A percentile compares a stretch with the other conserved stretches of the same genome.
Evolutionary conservation across 2,113 vertebrate species (phyloP).

Genomic region (Ardeotis arabs): DNA sequence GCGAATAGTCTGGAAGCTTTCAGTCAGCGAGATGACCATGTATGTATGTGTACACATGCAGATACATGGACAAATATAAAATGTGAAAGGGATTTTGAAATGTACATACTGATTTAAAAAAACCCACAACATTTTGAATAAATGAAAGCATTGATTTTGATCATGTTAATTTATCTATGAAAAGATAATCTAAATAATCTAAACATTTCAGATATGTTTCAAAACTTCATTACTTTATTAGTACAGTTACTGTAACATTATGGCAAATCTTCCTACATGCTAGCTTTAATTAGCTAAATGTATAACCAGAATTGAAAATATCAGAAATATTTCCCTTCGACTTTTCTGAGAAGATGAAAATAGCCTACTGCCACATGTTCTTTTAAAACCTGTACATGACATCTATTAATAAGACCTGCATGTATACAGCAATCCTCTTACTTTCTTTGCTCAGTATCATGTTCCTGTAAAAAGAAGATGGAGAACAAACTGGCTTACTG

Average conservation of each 20-base stretch:
- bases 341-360: neutral
- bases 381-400: neutral
- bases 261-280: neutral
- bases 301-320: constrained; percentile 1
- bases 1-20: neutral
- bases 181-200: neutral
- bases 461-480: neutral
- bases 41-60: neutral
- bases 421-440: neutral
- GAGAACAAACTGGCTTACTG: neutral
- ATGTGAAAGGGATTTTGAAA: neutral
- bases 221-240: neutral
- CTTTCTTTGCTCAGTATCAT: neutral
- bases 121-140: neutral
- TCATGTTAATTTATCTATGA: neutral
- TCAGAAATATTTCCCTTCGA: neutral
- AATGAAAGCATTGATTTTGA: neutral
- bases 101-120: neutral
- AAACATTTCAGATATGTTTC: neutral
- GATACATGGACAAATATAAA: neutral
- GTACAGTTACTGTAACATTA: neutral
- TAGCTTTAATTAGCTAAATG: neutral
- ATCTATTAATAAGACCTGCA: neutral
- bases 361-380: neutral
- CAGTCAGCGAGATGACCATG: neutral